phyloP scores from a whole-genome alignment of 2,113 vertebrate genomes.

The Paracyprichromis sp. region DNA sequence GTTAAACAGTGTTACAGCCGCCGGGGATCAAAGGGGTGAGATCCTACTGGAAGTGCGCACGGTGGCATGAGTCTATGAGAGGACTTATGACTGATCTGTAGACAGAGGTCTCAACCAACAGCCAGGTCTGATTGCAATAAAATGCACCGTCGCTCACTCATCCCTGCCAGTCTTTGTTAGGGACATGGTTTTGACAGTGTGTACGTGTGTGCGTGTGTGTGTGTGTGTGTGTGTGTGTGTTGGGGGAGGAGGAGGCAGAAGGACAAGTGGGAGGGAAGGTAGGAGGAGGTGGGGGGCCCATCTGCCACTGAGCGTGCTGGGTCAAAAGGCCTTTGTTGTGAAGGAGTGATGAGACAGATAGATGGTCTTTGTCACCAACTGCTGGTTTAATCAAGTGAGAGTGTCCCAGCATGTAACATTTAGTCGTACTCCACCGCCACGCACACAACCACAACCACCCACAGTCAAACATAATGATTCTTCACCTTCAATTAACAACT shows the following conservation, averaged over 20 bases:
- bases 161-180: constrained; percentile 37
- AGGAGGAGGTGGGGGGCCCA: constrained; percentile 4
- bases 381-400: constrained; percentile 62
- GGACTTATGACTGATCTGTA: constrained; percentile 27
- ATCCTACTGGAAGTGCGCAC: not conserved
- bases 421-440: not conserved
- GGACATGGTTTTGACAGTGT: not conserved
- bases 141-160: not conserved
- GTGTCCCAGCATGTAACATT: constrained; percentile 32
- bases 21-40: not conserved
- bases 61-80: not conserved
- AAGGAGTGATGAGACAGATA: constrained; percentile 51
- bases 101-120: constrained; percentile 13
- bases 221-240: not conserved
- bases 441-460: not conserved
- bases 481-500: not conserved
- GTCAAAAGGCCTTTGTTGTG: constrained; percentile 59
- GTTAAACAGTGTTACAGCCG: not conserved
- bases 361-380: constrained; percentile 47
- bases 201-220: not conserved
- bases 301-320: constrained; percentile 51
- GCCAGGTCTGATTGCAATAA: not conserved
- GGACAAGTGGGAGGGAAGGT: not conserved
- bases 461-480: not conserved
- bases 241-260: not conserved